Evolutionary conservation across 2,113 vertebrate species (phyloP).

Genomic region (human): GRCh38 chr22:25706001-25706500

Average conservation of each 20-base stretch:
- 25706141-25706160: background rate
- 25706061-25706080: background rate
- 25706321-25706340: accelerated
- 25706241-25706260: background rate
- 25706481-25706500: too few species aligned
- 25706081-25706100: background rate
- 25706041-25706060: too few species aligned
- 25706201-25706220: background rate
- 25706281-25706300: background rate
- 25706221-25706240: background rate
- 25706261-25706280: background rate
- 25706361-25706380: background rate
- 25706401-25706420: background rate
- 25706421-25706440: background rate
- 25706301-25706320: accelerated
- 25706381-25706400: too few species aligned
- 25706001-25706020: background rate
- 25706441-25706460: accelerated
- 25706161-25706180: background rate
- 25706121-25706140: background rate
- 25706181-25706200: background rate
- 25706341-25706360: too few species aligned
- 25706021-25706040: background rate
- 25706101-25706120: background rate
- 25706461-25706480: background rate